Evolutionary conservation across 2,888 invertebrate genomes (phyloP).

Genomic region (Coremacera marginata): DNA sequence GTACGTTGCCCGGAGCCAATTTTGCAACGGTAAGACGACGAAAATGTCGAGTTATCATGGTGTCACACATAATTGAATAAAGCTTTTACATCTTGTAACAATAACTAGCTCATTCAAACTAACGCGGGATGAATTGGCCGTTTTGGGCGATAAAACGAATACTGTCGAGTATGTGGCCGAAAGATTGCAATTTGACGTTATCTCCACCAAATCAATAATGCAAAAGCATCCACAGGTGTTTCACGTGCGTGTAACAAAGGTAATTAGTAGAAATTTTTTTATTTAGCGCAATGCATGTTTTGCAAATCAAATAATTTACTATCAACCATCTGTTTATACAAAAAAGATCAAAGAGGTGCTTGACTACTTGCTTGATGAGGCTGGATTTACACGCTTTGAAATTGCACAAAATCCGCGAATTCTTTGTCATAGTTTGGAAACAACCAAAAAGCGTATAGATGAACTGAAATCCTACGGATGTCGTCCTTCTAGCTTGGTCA

Average conservation of each 20-base stretch:
- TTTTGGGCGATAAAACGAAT: constrained; percentile 71
- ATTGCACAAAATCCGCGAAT: constrained; percentile 73
- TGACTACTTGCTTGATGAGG: constrained; percentile 72
- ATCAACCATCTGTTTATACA: neutral
- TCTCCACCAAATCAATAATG: constrained; percentile 71
- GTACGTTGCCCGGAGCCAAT: constrained; percentile 74
- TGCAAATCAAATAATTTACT: no score
- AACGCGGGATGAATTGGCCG: constrained; percentile 65
- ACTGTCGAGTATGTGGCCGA: constrained; percentile 72
- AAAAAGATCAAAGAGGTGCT: constrained; percentile 73
- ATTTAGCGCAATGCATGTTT: neutral
- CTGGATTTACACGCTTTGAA: constrained; percentile 71
- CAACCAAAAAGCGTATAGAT: constrained; percentile 71
- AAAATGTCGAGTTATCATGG: no score
- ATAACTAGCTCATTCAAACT: constrained; percentile 66
- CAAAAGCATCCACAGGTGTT: constrained; percentile 71
- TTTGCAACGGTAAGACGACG: constrained; percentile 70
- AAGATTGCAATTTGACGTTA: constrained; percentile 70
- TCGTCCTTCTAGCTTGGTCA: constrained; percentile 71
- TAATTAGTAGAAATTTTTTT: constrained; percentile 47
- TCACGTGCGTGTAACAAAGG: constrained; percentile 73
- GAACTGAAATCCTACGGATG: constrained; percentile 71
- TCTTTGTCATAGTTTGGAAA: constrained; percentile 72
- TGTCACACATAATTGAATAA: neutral
- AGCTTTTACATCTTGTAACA: neutral